Evolutionary conservation across 2,888 invertebrate species (phyloP), one percentile per base, ranked within the genome.

Genomic region (Tupiocoris notatus): DNA sequence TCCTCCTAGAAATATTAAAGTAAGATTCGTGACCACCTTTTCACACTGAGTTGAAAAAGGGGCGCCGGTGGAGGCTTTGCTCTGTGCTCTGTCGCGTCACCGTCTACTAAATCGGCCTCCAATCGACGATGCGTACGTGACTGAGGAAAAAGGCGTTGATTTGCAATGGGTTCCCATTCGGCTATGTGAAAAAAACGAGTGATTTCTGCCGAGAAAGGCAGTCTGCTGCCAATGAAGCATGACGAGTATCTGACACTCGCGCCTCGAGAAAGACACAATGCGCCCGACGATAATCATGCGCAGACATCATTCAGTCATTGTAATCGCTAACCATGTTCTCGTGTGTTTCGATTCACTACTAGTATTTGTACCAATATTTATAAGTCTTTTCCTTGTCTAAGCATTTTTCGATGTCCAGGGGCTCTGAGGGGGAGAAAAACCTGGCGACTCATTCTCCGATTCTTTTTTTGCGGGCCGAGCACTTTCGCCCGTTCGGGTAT

Each of bases 61-160:
- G 39, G 39, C 39, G 39, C 39, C 39, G 3, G 39, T 7, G n/a
- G n/a, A n/a, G n/a, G n/a, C n/a, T n/a, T n/a, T n/a, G n/a, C n/a
- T n/a, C 3, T 39, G 6, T 3, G 3, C 39, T 39, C 39, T 3
- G 39, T 39, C 39, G 39, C 39, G 39, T n/a, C n/a, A n/a, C 39
- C 39, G 39, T 39, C 39, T 39, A 12, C 3, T 12, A 39, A 7
- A 39, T 39, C 39, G 12, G 39, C 12, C 39, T 3, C 12, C 39
- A 12, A 39, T 39, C 39, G 6, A 39, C 39, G 39, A 39, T 39
- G 63, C 20, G 23, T 25, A 73, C 73, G 73, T 73, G 73, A 73
- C 73, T 73, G 73, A 20, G 61, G 20, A 73, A 73, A 73, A 73
- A 73, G 73, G 62, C 39, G 39, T 62, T 39, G 73, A 73, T 73